Evolutionary conservation across 2,888 invertebrate species (phyloP).

Genomic region (Anorthoa munda): DNA sequence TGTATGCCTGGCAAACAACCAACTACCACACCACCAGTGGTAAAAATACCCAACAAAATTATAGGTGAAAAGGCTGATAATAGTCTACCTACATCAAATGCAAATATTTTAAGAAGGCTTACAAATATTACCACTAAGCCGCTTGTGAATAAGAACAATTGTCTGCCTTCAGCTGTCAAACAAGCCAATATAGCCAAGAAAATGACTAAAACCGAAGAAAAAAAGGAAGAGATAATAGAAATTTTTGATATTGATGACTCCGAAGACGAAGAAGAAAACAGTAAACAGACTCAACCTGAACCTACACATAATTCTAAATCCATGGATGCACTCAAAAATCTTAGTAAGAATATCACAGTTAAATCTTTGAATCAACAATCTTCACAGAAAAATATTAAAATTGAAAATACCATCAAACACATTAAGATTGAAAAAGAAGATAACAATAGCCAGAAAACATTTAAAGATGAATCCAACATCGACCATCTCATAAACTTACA

Average conservation of each 20-base stretch:
- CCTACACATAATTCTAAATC: constrained; percentile 57
- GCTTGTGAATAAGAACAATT: constrained; percentile 41
- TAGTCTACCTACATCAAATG: constrained; percentile 32
- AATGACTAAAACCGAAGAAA: constrained; percentile 60
- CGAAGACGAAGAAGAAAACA: constrained; percentile 78
- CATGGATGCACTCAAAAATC: constrained; percentile 73
- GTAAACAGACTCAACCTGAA: constrained; percentile 35
- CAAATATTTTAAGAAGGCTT: constrained; percentile 46
- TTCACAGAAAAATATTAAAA: constrained; percentile 42
- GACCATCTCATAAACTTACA: constrained; percentile 48
- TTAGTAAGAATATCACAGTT: constrained; percentile 79
- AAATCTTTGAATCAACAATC: constrained; percentile 71
- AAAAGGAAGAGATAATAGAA: constrained; percentile 81
- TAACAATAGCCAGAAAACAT: constrained; percentile 49
- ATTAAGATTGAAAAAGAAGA: constrained; percentile 55
- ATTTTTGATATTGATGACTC: constrained; percentile 87
- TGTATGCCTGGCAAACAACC: constrained; percentile 2
- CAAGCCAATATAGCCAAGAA: constrained; percentile 66
- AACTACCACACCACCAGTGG: constrained; percentile 15
- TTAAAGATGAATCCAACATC: constrained; percentile 57
- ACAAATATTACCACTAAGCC: constrained; percentile 61
- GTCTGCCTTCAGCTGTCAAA: constrained; percentile 24
- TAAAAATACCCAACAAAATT: constrained; percentile 9
- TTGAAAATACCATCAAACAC: constrained; percentile 43
- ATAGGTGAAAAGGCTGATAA: constrained; percentile 29